Evolutionary conservation across 2,888 invertebrate species (phyloP), one percentile per base, ranked within the genome.

Genomic region (Leucozona laternaria): DNA sequence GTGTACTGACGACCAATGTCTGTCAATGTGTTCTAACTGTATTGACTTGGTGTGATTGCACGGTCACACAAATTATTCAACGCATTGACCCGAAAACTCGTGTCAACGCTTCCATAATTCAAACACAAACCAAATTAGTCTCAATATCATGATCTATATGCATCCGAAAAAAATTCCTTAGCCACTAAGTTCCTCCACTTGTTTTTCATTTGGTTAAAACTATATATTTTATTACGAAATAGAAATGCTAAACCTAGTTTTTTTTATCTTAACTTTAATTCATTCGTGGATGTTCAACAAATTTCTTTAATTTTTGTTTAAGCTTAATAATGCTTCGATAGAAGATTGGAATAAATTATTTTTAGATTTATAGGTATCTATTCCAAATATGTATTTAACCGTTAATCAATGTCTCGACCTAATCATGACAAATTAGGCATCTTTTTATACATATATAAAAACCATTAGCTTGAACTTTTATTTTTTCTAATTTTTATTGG

Each of bases 381-480:
- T 40, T 40, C 4, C 6, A 6, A 22, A 4, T 22, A 13, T 20
- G 4, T 28, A 4, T 2, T 2, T 17, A 31, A 66, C 66, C 48
- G 66, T 66, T 66, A 66, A 6, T 11, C 15, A 17, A 20, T 60
- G 60, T 34, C 72, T 31, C 13, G 4, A 72, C 17, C 7, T 72
- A 60, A 72, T 72, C 72, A 60, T 72, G 58, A 72, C 60, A 60
- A 72, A 72, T 72, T 72, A 60, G n/a, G 34, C 17, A 34, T 31
- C 31, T 15, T 64, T n/a, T 28, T 45, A 5, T 45, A 66, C 3
- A 28, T 5, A 28, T 5, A 28, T 1, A 4, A 28, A 31, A 34
- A 8, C 25, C 50, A 22, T 68, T 68, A 50, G 7, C 15, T 22
- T 50, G 53, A n/a, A 53, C 13, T 34, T 22, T 25, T 25, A 4